Evolutionary conservation across 2,113 vertebrate genomes (phyloP).

Genomic region (Chinchilla lanigera): DNA sequence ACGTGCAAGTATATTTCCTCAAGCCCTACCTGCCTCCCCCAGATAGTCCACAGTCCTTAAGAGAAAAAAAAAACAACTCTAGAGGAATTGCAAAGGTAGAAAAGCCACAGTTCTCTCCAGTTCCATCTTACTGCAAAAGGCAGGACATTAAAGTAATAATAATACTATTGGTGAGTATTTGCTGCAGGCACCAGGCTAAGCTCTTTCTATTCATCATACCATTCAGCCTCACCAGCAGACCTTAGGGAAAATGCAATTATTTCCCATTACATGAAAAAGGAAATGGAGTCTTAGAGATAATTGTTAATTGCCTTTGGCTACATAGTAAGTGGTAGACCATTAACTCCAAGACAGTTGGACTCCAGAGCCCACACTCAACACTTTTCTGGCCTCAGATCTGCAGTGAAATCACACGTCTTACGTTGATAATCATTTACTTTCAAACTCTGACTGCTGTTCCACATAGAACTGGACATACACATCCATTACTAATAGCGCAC

Average conservation of each 20-base stretch:
- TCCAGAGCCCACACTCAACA: neutral
- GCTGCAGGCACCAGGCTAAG: neutral
- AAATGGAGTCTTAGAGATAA: neutral
- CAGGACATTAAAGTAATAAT: neutral
- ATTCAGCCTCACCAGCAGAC: neutral
- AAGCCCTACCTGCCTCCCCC: neutral
- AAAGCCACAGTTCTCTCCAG: neutral
- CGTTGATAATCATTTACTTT: neutral
- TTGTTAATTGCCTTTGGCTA: neutral
- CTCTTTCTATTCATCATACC: neutral
- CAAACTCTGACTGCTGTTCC: conserved; percentile 28
- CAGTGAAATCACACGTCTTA: neutral
- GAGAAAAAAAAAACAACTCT: conserved; percentile 31
- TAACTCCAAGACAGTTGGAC: neutral
- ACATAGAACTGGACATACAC: neutral
- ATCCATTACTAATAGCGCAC: neutral
- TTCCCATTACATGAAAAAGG: neutral
- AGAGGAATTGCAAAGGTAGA: neutral
- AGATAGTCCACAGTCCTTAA: neutral
- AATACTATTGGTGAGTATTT: neutral
- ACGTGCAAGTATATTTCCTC: neutral
- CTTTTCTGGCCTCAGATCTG: conserved; percentile 46
- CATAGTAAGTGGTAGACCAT: neutral
- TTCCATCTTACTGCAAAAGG: neutral
- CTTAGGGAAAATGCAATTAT: neutral